Evolutionary conservation across 2,113 vertebrate genomes (phyloP).

Genomic region (Syrmaticus mikado): DNA sequence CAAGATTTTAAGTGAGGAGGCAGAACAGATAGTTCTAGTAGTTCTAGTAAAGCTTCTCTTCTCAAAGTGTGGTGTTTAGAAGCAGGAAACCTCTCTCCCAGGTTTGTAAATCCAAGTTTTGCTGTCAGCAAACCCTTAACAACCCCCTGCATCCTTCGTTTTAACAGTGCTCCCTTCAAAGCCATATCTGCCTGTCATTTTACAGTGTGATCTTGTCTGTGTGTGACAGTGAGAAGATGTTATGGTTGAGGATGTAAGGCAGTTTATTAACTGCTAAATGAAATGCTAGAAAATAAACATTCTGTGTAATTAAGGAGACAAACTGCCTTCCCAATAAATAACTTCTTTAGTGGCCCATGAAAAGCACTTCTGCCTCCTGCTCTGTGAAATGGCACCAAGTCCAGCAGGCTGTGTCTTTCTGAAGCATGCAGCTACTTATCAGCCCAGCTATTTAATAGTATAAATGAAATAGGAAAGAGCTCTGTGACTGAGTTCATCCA

Average conservation of each 20-base stretch:
- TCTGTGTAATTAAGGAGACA: background rate
- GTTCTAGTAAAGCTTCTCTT: background rate
- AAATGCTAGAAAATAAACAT: background rate
- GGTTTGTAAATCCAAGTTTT: background rate
- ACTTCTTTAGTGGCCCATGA: background rate
- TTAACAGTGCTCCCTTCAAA: background rate
- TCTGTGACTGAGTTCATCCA: too few relatives aligned
- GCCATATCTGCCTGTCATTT: background rate
- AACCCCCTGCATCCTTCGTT: background rate
- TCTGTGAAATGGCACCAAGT: background rate
- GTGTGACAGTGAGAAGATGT: background rate
- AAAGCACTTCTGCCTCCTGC: background rate
- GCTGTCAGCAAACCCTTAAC: background rate
- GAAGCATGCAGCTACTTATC: background rate
- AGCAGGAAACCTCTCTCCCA: background rate
- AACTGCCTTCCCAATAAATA: background rate
- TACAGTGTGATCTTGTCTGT: background rate
- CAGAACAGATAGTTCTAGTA: background rate
- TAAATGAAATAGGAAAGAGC: background rate
- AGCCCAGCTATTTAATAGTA: background rate
- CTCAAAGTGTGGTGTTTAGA: background rate
- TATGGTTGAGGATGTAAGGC: background rate
- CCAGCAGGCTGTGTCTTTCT: background rate
- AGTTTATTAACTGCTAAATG: background rate
- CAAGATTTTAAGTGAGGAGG: background rate